Percentiles rank a stretch among this genome's conserved stretches.
phyloP scores from a whole-genome alignment of 2,888 invertebrate genomes.

The Geophilus truncorum region DNA sequence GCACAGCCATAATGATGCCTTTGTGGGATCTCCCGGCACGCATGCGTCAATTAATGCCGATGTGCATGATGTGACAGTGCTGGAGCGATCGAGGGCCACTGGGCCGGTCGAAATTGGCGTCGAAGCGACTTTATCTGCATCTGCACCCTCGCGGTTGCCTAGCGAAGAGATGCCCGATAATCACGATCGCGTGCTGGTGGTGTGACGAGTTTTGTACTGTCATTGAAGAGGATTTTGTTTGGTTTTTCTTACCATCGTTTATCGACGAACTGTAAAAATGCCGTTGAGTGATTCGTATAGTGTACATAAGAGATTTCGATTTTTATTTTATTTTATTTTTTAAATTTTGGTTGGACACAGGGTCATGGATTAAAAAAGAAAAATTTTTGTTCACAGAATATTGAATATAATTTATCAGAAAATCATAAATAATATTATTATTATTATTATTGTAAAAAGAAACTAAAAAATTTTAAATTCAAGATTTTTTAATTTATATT shows the following conservation, averaged over 20 bases:
- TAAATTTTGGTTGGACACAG: background rate
- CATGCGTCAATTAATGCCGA: background rate
- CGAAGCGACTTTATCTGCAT: constrained; percentile 3
- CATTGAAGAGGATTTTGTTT: background rate
- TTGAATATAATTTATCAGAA: background rate
- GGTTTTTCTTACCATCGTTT: background rate
- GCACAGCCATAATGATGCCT: background rate
- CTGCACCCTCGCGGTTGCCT: background rate
- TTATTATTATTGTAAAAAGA: background rate
- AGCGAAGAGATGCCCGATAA: background rate
- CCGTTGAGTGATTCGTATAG: background rate
- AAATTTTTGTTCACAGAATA: background rate
- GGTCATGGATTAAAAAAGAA: background rate
- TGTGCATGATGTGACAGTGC: background rate
- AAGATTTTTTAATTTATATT: background rate
- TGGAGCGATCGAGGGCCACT: background rate
- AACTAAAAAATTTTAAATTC: background rate
- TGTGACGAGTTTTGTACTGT: background rate
- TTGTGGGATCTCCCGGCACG: background rate
- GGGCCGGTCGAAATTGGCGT: constrained; percentile 33
- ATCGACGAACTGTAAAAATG: background rate
- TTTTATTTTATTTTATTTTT: too few relatives aligned
- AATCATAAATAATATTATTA: background rate
- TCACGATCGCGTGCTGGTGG: background rate
- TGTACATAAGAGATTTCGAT: background rate